These are phyloP conservation scores for Phlogophora meticulosa DNA, from an alignment of 2,888 invertebrate species.

Conservation along the genomic window DNA sequence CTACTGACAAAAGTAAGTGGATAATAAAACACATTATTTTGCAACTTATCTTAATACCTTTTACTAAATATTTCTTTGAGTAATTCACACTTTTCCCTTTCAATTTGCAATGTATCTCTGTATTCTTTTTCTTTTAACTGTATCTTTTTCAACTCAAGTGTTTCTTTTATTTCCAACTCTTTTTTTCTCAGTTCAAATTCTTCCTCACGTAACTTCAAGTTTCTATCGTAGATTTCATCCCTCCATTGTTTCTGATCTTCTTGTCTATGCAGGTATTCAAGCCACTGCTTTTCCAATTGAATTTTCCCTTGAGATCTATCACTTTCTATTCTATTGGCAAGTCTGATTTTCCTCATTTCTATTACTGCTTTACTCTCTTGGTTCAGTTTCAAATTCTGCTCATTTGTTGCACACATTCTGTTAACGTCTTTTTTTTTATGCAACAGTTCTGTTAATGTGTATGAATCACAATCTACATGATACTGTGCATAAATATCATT, in stretches of 20 bases:
- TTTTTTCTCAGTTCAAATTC: constrained; percentile 72
- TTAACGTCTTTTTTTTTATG: constrained; percentile 63
- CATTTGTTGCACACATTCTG: constrained; percentile 34
- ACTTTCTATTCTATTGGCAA: constrained; percentile 77
- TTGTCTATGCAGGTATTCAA: constrained; percentile 75
- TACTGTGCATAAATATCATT: constrained; percentile 75
- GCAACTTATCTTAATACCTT: constrained; percentile 36
- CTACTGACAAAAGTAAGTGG: no score
- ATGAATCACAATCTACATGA: constrained; percentile 74
- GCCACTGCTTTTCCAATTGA: constrained; percentile 78
- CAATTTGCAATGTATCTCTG: constrained; percentile 70
- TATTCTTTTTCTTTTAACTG: constrained; percentile 74
- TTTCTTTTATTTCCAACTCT: constrained; percentile 74
- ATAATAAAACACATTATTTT: constrained; percentile 13
- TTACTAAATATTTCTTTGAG: constrained; percentile 70
- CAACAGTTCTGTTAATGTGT: constrained; percentile 67
- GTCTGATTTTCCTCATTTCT: constrained; percentile 76
- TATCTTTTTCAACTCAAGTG: constrained; percentile 72
- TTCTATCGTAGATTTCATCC: constrained; percentile 72
- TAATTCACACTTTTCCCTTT: constrained; percentile 76
- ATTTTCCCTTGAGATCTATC: constrained; percentile 78
- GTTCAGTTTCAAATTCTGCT: constrained; percentile 37
- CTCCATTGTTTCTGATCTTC: constrained; percentile 71
- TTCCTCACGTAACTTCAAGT: constrained; percentile 73
- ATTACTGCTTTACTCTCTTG: constrained; percentile 75